A percentile compares a stretch with the other conserved stretches of the same genome.
Conservation (phyloP, 2,113 vertebrate genomes). For the Isurus oxyrinchus region DNA sequence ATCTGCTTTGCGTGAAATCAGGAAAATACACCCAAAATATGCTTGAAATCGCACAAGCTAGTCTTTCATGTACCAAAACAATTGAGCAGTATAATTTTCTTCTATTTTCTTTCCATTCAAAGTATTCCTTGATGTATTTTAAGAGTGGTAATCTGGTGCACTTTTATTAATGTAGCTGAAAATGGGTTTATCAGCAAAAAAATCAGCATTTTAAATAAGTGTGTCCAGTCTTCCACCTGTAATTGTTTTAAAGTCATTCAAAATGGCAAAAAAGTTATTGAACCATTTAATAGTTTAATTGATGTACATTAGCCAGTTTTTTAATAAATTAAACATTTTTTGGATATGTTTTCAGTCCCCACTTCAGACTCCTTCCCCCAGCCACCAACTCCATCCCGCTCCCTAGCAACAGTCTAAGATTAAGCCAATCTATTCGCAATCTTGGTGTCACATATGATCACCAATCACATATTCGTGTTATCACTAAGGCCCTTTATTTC, state of each 20-base stretch:
- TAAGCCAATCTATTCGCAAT: background rate
- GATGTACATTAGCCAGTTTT: slow-evolving; percentile 29
- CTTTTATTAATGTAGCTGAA: slow-evolving; percentile 10
- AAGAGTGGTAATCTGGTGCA: background rate
- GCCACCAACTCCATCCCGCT: too few species aligned
- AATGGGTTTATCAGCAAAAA: slow-evolving; percentile 42
- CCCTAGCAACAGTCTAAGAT: background rate
- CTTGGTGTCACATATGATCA: too few species aligned
- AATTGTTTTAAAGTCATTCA: background rate
- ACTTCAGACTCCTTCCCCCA: too few species aligned
- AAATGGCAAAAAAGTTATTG: background rate
- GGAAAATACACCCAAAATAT: slow-evolving; percentile 40
- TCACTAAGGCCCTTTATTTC: too few species aligned
- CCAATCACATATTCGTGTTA: too few species aligned
- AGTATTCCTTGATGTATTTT: background rate
- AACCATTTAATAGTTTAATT: background rate
- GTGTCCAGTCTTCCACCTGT: background rate
- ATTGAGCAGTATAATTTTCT: background rate
- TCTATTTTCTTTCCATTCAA: background rate
- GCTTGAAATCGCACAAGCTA: slow-evolving; percentile 31
- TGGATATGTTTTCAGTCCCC: too few species aligned
- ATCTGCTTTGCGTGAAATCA: too few species aligned
- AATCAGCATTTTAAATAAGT: slow-evolving; percentile 41
- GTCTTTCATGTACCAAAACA: background rate
- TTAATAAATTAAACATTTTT: slow-evolving; percentile 26